Evolutionary conservation across 2,797 vertebrate species (phyloP), one percentile per base, ranked within the genome.

Genomic region (Eleutherodactylus coqui): DNA sequence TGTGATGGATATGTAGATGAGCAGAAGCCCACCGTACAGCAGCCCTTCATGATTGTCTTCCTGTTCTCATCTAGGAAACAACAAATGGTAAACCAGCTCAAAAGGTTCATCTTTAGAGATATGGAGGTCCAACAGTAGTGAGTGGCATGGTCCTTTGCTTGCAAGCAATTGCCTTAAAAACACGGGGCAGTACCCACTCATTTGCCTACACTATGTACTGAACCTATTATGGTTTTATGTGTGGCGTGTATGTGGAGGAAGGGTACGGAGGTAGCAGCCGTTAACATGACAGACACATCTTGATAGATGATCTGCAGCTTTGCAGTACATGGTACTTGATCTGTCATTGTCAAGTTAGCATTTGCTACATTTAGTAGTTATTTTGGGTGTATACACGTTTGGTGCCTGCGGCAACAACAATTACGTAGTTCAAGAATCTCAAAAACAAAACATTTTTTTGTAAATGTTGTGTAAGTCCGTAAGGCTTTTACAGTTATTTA

Each of bases 1-100:
- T 19, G 34, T 9, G 55, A 29, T 0, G 76, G 76, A 21, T 5
- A 36, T 0, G 82, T 80, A 17, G 86, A 75, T 10, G 86, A 87
- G 21, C 86, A 87, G 34, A 51, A 84, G 6, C 2, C 60, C 27
- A 87, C 86, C 3, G 86, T 80, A 21, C 51, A n/a, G 67, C 86
- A 87, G 53, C 86, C 86, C 75, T 84, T 87, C 53, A 87, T 84
- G 5, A 79, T 16, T 0, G 81, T 84, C 14, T 16, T 32, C 2
- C 55, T 53, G 3, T 79, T 75, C 16, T 32, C 2, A n/a, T 87
- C 86, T 87, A 34, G 0, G 36, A 32, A 32, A 36, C 2, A 51
- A 62, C 29, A 53, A 27, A 49, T n/a, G 41, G 5, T 17, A 86
- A 72, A 64, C 10, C 19, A 49, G 1, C 14, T 60, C 64, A 36